A percentile compares a stretch with the other conserved stretches of the same genome.
Conservation (phyloP, 2,888 invertebrate species). For the Diaphora mendica region DNA sequence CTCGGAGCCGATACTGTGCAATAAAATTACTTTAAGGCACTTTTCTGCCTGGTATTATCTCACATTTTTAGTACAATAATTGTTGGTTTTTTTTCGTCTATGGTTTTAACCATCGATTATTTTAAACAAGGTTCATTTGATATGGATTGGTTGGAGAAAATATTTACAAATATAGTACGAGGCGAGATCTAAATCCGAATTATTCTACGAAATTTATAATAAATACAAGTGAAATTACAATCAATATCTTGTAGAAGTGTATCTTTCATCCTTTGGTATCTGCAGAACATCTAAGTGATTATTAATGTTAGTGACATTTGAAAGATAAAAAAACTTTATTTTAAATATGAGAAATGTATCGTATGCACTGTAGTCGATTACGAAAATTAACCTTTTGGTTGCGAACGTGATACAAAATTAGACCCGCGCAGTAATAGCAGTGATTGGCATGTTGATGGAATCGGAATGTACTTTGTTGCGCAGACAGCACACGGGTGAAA, state of each 20-base stretch:
- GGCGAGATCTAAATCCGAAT: not conserved
- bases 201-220: not conserved
- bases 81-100: not conserved
- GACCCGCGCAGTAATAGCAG: constrained; percentile 11
- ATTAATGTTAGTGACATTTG: constrained; percentile 2
- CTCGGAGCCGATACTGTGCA: constrained; percentile 17
- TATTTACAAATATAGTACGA: not conserved
- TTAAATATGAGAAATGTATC: not conserved
- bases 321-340: not conserved
- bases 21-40: constrained; percentile 3
- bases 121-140: not conserved
- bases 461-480: constrained; percentile 83
- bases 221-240: not conserved
- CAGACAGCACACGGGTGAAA: constrained; percentile 93
- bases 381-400: not conserved
- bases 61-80: not conserved
- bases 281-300: not conserved
- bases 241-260: not conserved
- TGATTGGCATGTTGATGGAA: constrained; percentile 55
- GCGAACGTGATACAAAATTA: not conserved
- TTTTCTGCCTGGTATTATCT: not conserved
- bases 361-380: not conserved
- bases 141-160: not conserved
- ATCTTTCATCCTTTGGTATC: not conserved
- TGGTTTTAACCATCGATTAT: not conserved